These are phyloP conservation scores for Cossypha niveicapilla DNA, from an alignment of 2,797 vertebrate genomes.

Conservation along the genomic window DNA sequence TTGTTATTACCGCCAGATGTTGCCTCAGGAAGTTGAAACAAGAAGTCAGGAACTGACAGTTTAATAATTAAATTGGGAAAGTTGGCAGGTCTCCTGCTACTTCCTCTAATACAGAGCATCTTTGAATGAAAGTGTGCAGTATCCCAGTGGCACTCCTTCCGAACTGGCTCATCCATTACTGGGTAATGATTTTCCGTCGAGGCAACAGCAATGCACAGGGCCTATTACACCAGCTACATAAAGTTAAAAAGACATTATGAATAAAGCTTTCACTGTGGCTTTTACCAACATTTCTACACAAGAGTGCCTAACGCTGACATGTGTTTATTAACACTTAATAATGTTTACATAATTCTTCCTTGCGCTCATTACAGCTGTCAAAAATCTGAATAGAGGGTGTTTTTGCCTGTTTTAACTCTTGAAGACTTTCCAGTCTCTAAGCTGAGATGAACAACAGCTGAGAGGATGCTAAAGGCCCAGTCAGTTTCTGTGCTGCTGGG, in stretches of 20 bases:
- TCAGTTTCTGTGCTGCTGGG: accelerated
- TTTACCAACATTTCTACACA: slow-evolving; percentile 68
- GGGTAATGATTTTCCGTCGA: slow-evolving; percentile 76
- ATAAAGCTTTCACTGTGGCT: slow-evolving; percentile 57
- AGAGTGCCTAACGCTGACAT: slow-evolving; percentile 67
- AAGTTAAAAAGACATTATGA: slow-evolving; percentile 79
- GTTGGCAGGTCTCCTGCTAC: slow-evolving; percentile 62
- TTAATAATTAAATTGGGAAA: slow-evolving; percentile 69
- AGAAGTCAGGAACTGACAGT: slow-evolving; percentile 61
- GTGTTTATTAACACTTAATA: slow-evolving; percentile 79
- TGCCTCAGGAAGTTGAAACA: slow-evolving; percentile 70
- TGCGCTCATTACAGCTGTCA: slow-evolving; percentile 74
- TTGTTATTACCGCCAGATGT: slow-evolving; percentile 67
- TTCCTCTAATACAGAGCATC: slow-evolving; percentile 50
- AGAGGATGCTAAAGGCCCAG: neutral
- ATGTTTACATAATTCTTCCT: slow-evolving; percentile 77
- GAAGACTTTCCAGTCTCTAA: slow-evolving; percentile 31
- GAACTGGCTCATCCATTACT: slow-evolving; percentile 71
- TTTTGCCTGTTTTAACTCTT: slow-evolving; percentile 50
- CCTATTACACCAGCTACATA: slow-evolving; percentile 73
- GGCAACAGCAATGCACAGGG: slow-evolving; percentile 66
- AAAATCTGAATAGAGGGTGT: slow-evolving; percentile 55
- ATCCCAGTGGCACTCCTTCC: slow-evolving; percentile 66
- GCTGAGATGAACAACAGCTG: neutral
- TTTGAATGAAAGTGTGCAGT: slow-evolving; percentile 67